Evolutionary conservation across 1,140 invertebrate genomes (phyloP).

Genomic region (Bombus turneri): DNA sequence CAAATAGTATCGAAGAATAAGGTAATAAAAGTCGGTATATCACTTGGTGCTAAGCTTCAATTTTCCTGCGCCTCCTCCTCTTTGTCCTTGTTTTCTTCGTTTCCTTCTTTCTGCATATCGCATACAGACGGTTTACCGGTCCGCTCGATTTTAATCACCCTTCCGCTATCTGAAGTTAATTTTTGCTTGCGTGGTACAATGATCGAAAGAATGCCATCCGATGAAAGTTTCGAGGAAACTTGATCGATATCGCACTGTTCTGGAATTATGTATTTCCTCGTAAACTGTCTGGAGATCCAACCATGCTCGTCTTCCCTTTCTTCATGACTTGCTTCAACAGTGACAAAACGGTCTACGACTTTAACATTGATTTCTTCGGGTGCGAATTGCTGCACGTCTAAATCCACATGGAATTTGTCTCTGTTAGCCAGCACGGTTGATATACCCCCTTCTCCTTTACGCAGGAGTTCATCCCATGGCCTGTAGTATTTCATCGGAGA

Average conservation of each 20-base stretch:
- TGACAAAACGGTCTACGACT: slow-evolving; percentile 73
- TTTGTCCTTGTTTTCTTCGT: neutral
- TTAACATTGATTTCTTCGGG: slow-evolving; percentile 51
- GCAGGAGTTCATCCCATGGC: slow-evolving; percentile 45
- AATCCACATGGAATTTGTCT: slow-evolving; percentile 31
- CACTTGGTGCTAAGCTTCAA: neutral
- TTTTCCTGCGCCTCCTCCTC: neutral
- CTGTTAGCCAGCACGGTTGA: neutral
- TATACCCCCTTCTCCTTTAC: neutral
- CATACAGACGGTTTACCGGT: slow-evolving; percentile 66
- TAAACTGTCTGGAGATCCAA: slow-evolving; percentile 87
- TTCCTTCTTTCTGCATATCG: neutral
- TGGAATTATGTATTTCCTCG: slow-evolving; percentile 86
- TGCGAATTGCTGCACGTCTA: slow-evolving; percentile 48
- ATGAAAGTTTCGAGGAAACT: slow-evolving; percentile 84
- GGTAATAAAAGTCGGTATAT: neutral
- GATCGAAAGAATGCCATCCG: slow-evolving; percentile 88
- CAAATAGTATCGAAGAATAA: neutral
- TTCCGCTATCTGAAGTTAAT: slow-evolving; percentile 46
- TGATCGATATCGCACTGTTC: slow-evolving; percentile 77
- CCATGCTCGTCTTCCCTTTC: slow-evolving; percentile 89
- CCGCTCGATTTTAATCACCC: slow-evolving; percentile 65
- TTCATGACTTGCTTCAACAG: slow-evolving; percentile 89
- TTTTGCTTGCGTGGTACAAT: slow-evolving; percentile 83
- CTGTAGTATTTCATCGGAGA: slow-evolving; percentile 27